A percentile compares a stretch with the other conserved stretches of the same genome.
phyloP scores from a whole-genome alignment of 2,113 vertebrate genomes.

The Sylvietta virens region DNA sequence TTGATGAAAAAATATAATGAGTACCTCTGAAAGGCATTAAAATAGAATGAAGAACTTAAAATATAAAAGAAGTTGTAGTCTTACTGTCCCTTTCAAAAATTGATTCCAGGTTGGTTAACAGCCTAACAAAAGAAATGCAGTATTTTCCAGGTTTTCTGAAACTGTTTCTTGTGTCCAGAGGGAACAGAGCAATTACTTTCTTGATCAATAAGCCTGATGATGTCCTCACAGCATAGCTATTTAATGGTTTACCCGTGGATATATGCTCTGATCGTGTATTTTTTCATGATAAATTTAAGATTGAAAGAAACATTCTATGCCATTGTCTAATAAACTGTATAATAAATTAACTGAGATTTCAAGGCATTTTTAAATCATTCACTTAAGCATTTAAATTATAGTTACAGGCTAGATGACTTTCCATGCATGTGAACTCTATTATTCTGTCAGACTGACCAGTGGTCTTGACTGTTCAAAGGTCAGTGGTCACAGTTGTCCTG shows the following conservation, averaged over 20 bases:
- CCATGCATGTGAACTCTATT: slow-evolving; percentile 87
- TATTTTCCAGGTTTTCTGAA: slow-evolving; percentile 1
- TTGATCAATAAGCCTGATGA: background rate
- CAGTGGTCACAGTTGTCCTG: slow-evolving; percentile 97
- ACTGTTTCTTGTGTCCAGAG: background rate
- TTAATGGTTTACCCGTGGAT: background rate
- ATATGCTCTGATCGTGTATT: background rate
- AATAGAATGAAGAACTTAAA: background rate
- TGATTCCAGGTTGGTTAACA: background rate
- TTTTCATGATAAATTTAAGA: slow-evolving; percentile 19
- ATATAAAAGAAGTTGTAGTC: background rate
- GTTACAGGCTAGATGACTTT: slow-evolving; percentile 67
- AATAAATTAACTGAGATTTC: slow-evolving; percentile 69
- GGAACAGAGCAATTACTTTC: background rate
- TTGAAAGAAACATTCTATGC: slow-evolving; percentile 24
- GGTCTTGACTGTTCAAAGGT: slow-evolving; percentile 82
- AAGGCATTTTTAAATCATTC: slow-evolving; percentile 55
- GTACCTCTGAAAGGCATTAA: background rate
- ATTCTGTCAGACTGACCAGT: slow-evolving; percentile 81
- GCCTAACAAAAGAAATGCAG: background rate
- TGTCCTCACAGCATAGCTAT: background rate
- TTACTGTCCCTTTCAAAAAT: slow-evolving; percentile 6
- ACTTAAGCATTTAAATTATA: slow-evolving; percentile 61
- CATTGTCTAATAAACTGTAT: slow-evolving; percentile 55
- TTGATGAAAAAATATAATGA: background rate